Evolutionary conservation across 2,797 vertebrate genomes (phyloP), one percentile per base, ranked within the genome.

Genomic region (Paedocypris micromegethes): DNA sequence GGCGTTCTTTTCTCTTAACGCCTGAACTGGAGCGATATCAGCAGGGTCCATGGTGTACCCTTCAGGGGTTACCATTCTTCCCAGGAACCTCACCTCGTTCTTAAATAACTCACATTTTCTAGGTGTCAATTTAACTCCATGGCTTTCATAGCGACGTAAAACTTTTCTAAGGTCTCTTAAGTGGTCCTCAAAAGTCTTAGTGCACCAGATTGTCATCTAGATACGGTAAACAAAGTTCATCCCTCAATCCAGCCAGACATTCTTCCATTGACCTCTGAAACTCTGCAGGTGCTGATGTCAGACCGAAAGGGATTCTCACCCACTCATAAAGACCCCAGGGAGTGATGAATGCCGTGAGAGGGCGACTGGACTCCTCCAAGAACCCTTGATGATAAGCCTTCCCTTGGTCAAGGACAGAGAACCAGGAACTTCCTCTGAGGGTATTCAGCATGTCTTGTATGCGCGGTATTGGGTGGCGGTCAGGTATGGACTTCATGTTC

Each of bases 71-170:
- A 64, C 45, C 2, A 48, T 51, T 39, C 61, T 49, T 5, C 61
- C 61, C 61, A 64, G 7, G n/a, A 49, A 64, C 2, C 9, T 9
- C 5, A 64, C 45, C 37, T 64, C 61, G 6, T 37, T 39, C 5
- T 45, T 64, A n/a, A 64, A 64, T 2, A n/a, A 8, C 3, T 64
- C 46, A 49, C 61, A 64, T 41, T 64, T 64, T 41, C 9, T 64
- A 38, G 47, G 45, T 41, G 37, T 64, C 8, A 64, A 40, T 38
- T 64, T 52, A 1, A 52, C 50, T 48, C 56, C 56, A 42, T 44
- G 2, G 39, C 9, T 40, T 4, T 58, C 2, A 5, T 9, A 43
- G 3, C 43, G 3, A 5, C 42, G 39, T 37, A 58, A 37, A 5
- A 41, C 43, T 57, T 57, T 39, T 6, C 5, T 39, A 9, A 57